Conservation (phyloP, 2,113 vertebrate genomes). For the Catharus fuscescens region DNA sequence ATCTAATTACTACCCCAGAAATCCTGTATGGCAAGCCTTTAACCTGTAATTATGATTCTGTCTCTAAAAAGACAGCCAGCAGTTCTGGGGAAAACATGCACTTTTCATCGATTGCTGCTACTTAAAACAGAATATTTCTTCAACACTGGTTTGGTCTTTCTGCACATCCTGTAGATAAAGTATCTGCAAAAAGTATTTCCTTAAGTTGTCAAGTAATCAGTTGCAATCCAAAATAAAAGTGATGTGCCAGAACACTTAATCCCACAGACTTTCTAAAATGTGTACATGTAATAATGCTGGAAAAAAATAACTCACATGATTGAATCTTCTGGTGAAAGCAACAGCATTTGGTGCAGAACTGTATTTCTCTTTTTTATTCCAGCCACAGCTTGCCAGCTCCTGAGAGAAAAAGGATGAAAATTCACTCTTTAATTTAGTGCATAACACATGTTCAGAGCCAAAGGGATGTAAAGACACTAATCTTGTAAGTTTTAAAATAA, state of each 20-base stretch:
- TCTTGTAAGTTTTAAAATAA: neutral
- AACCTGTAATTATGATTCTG: neutral
- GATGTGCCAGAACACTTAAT: slow-evolving; percentile 9
- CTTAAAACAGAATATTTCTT: neutral
- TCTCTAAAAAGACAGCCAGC: neutral
- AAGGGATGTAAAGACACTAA: neutral
- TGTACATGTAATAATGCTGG: neutral
- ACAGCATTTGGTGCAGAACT: slow-evolving; percentile 96
- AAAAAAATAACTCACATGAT: slow-evolving; percentile 85
- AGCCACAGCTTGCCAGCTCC: slow-evolving; percentile 98
- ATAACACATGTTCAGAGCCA: neutral
- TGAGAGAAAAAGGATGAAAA: slow-evolving; percentile 62
- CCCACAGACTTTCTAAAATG: neutral
- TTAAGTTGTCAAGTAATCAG: neutral
- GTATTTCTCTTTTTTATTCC: slow-evolving; percentile 99
- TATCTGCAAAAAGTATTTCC: neutral
- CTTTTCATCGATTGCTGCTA: neutral
- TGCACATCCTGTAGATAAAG: neutral
- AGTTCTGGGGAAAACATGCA: neutral
- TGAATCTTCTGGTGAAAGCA: slow-evolving; percentile 98
- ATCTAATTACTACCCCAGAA: neutral
- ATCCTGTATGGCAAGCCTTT: neutral
- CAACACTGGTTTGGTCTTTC: neutral
- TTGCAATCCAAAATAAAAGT: neutral
- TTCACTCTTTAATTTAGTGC: neutral